These are phyloP conservation scores for Trissolcus japonicus DNA, from an alignment of 2,888 invertebrate genomes.

Conservation along the genomic window DNA sequence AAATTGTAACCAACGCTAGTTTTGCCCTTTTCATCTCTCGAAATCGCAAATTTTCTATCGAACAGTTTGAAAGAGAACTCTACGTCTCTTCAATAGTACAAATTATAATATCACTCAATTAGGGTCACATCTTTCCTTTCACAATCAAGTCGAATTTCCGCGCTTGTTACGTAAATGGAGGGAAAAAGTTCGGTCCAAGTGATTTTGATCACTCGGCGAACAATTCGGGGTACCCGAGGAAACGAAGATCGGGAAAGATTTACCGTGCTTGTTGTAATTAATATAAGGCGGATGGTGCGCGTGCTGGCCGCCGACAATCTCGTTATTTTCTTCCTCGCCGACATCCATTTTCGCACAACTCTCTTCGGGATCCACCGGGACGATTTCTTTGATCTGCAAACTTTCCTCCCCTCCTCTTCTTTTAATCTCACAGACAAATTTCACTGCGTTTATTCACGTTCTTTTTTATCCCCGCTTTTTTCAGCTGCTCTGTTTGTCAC, in stretches of 20 bases:
- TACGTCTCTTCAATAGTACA: no score
- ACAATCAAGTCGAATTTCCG: neutral
- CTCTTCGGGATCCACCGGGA: slow-evolving; percentile 56
- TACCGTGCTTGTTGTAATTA: slow-evolving; percentile 65
- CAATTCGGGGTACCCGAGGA: no score
- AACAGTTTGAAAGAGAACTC: no score
- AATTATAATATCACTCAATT: no score
- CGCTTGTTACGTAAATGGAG: neutral
- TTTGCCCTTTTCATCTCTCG: no score
- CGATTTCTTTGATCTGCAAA: slow-evolving; percentile 7
- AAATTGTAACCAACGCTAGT: no score
- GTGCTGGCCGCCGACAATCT: slow-evolving; percentile 62
- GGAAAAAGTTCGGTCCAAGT: neutral
- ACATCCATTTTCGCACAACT: slow-evolving; percentile 65
- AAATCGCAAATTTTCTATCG: no score
- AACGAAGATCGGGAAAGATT: slow-evolving; percentile 5
- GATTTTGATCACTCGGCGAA: neutral
- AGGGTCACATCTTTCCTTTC: no score
- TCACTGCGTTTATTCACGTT: neutral
- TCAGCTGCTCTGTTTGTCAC: neutral
- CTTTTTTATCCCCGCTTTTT: neutral
- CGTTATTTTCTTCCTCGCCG: slow-evolving; percentile 64
- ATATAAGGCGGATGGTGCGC: slow-evolving; percentile 64
- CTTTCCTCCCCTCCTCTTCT: neutral
- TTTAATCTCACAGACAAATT: slow-evolving; percentile 7